phyloP scores from a whole-genome alignment of 2,888 invertebrate species.

The Trachelus troglodyta region DNA sequence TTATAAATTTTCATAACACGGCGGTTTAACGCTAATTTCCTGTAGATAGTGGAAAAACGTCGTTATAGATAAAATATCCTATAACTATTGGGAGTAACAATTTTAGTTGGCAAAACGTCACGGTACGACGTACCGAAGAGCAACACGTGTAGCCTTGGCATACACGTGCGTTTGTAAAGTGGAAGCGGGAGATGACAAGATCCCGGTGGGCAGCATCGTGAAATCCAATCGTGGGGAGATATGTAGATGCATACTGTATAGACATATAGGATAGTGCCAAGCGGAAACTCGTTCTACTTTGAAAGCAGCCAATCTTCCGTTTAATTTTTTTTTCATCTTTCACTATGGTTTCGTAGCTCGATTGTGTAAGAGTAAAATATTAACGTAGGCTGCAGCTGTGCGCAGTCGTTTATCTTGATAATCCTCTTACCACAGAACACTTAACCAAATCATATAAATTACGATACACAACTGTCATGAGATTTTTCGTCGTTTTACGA shows the following conservation, averaged over 20 bases:
- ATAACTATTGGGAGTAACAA: neutral
- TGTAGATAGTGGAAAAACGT: neutral
- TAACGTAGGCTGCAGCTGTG: neutral
- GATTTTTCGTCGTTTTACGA: neutral
- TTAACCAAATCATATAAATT: neutral
- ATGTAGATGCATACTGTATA: neutral
- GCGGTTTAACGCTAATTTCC: neutral
- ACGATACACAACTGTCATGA: neutral
- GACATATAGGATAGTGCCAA: neutral
- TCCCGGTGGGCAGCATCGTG: neutral
- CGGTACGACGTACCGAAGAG: neutral
- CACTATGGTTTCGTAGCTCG: neutral
- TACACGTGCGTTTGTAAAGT: conserved; percentile 19
- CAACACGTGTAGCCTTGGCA: conserved; percentile 27
- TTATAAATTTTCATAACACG: neutral
- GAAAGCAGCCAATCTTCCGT: neutral
- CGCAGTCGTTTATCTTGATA: neutral
- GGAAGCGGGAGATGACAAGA: neutral
- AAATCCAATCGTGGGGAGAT: neutral
- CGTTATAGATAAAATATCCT: neutral
- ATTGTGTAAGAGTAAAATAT: neutral
- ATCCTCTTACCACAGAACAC: neutral
- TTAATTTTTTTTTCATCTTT: neutral
- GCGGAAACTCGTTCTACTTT: neutral
- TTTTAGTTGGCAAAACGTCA: neutral